phyloP scores from a whole-genome alignment of 2,797 vertebrate genomes.

The Sphaeramia orbicularis region DNA sequence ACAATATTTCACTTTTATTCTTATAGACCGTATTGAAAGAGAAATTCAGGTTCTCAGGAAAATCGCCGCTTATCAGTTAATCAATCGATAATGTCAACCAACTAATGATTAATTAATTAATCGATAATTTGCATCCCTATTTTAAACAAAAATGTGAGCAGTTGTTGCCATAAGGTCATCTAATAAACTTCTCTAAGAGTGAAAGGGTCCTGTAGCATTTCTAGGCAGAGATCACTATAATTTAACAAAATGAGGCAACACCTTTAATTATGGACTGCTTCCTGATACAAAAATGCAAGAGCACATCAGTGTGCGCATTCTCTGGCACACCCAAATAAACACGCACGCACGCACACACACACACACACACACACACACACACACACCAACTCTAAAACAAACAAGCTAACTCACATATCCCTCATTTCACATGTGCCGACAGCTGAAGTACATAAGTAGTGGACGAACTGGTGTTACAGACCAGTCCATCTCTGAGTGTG shows the following conservation, averaged over 20 bases:
- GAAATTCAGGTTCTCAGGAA: too few species aligned
- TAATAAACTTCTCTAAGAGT: too few species aligned
- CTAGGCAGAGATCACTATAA: not conserved
- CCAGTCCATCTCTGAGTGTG: not conserved
- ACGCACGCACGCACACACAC: not conserved
- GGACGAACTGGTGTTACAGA: not conserved
- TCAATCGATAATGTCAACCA: too few species aligned
- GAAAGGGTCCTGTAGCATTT: not conserved
- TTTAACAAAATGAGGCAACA: not conserved
- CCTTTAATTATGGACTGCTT: constrained; percentile 3
- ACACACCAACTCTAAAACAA: not conserved
- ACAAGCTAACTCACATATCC: not conserved
- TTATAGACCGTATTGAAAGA: too few species aligned
- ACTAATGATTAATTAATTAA: too few species aligned
- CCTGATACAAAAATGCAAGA: not conserved
- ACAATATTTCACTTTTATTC: too few species aligned
- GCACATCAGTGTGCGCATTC: not conserved
- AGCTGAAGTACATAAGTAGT: not conserved
- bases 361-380: not conserved
- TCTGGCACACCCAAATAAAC: constrained; percentile 30
- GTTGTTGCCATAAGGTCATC: too few species aligned
- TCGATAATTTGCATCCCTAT: too few species aligned
- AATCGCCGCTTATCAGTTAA: too few species aligned
- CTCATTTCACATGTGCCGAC: constrained; percentile 10
- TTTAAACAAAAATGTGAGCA: too few species aligned